Evolutionary conservation across 2,113 vertebrate genomes (phyloP).

Genomic region (Hemicordylus capensis): DNA sequence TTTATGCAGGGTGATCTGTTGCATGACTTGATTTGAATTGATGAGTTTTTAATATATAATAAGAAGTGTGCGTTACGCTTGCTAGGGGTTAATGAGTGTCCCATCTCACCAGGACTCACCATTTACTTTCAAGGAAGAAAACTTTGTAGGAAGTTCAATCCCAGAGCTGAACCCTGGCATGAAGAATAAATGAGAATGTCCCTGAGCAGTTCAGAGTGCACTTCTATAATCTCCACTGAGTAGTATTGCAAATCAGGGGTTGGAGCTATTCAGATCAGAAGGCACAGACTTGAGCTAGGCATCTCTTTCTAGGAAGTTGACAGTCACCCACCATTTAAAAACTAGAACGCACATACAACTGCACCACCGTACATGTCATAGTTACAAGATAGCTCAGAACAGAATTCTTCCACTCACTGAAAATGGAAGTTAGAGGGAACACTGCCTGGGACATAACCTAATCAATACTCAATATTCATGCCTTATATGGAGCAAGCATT

Average conservation of each 20-base stretch:
- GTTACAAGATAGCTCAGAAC: too few relatives aligned
- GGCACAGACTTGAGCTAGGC: not conserved
- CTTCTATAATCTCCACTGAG: not conserved
- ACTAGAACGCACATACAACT: not conserved
- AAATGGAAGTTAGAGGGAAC: too few relatives aligned
- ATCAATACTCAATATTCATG: too few relatives aligned
- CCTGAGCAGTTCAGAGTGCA: not conserved
- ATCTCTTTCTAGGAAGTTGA: not conserved
- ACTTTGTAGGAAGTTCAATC: too few relatives aligned
- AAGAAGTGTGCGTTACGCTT: too few relatives aligned
- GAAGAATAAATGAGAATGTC: not conserved
- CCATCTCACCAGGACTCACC: not conserved
- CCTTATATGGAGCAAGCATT: too few relatives aligned
- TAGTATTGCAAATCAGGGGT: too few relatives aligned
- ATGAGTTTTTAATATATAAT: too few relatives aligned
- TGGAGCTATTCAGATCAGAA: not conserved
- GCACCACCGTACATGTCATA: not conserved
- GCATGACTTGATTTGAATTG: not conserved
- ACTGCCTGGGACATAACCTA: too few relatives aligned
- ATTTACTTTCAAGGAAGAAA: too few relatives aligned
- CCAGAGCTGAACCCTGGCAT: not conserved
- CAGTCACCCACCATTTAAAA: not conserved
- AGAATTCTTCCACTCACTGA: too few relatives aligned
- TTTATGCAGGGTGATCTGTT: not conserved
- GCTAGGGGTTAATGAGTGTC: not conserved